A percentile compares a stretch with the other conserved stretches of the same genome.
phyloP scores from a whole-genome alignment of 1,140 invertebrate species.

The Ylistrum balloti region DNA sequence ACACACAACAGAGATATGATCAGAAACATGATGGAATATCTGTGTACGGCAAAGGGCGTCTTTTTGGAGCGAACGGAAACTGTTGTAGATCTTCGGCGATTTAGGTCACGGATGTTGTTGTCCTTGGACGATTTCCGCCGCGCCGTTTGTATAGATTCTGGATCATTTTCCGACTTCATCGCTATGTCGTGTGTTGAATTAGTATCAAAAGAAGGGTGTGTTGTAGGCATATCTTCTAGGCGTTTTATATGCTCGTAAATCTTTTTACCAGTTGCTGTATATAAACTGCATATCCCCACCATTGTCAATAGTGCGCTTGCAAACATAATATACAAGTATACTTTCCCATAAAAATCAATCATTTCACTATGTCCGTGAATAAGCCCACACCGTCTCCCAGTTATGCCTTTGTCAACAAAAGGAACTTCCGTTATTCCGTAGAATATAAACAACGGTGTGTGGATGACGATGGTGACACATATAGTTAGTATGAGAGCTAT shows the following conservation, averaged over 20 bases:
- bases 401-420: not conserved
- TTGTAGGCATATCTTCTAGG: not conserved
- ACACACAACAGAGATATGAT: not conserved
- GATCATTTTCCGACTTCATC: not conserved
- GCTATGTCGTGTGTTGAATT: not conserved
- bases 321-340: constrained; percentile 21
- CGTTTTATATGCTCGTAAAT: not conserved
- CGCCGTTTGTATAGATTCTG: not conserved
- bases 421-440: constrained; percentile 44
- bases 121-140: not conserved
- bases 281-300: not conserved
- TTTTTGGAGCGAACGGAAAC: not conserved
- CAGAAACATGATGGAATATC: not conserved
- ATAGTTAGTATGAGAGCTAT: constrained; percentile 34
- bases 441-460: constrained; percentile 23
- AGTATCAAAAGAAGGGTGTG: not conserved
- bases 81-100: not conserved
- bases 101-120: not conserved
- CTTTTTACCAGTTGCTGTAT: not conserved
- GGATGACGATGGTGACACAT: not conserved
- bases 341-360: not conserved
- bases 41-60: not conserved
- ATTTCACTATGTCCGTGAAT: constrained; percentile 13
- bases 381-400: not conserved
- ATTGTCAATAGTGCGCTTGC: not conserved